Base-by-base conservation (phyloP, 2,113 vertebrate species). In the Oncorhynchus gorbuscha region DNA sequence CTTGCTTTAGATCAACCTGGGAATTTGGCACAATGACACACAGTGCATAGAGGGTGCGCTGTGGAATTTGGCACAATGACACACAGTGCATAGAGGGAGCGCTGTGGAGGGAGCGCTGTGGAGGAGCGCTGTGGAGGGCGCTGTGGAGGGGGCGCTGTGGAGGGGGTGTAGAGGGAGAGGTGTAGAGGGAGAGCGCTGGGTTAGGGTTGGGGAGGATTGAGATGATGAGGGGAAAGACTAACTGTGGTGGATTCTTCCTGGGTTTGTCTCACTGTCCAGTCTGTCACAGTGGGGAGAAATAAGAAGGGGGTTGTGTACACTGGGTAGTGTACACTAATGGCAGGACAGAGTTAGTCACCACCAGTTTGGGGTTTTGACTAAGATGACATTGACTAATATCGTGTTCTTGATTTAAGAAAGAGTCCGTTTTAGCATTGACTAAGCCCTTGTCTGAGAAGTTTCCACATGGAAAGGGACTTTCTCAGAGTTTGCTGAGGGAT, bases 1-100 rank as follows among this genome's bases (percentile, higher is more conserved):
- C 30, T 75, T 30, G 5, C 48, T 64, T 32, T 76, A 78, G 78
- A 83, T 84, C 77, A 79, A 78, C 26, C 74, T 59, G 76, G 67
- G 62, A 32, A 73, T 77, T 28, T 58, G 64, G 81, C 48, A 55
- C 51, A 35, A 62, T 48, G 35, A 66, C 22, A 14, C 32, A 16
- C 24, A 66, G 66, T 24, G 2, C 48, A 35, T 28, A 35, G 32
- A 5, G 32, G 32, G 32, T 0, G 32, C 4, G 32, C 1, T 5
- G 5, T 1, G 1, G 32, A 35, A 73, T 77, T 28, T 58, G 64
- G 81, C 48, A 55, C 51, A 35, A 62, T 48, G 35, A 66, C 22
- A 14, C 32, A 16, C 24, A 66, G 66, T 24, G 2, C 48, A 35
- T 28, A 35, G 32, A 5, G 32, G 32, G 32, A 1, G 32, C 4